Evolutionary conservation across 1,140 invertebrate species (phyloP).

Genomic region (Lasioglossum albipes): DNA sequence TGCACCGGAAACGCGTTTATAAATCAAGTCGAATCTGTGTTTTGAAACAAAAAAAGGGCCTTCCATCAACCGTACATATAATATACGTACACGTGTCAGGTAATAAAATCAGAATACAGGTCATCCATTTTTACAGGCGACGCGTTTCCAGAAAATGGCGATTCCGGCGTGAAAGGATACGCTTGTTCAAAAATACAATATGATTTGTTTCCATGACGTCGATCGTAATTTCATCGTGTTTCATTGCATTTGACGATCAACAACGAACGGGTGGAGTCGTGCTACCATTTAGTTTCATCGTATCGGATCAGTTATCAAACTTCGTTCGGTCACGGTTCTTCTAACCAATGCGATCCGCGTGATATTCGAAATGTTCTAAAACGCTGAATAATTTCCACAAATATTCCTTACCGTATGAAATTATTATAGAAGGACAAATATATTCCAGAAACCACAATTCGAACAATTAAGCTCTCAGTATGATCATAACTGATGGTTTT

Average conservation of each 20-base stretch:
- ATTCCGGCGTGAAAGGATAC: conserved; percentile 10
- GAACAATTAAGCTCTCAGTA: no score
- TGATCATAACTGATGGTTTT: no score
- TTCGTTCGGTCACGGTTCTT: no score
- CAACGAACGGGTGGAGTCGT: background rate
- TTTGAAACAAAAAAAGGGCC: background rate
- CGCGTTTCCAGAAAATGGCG: conserved; percentile 11
- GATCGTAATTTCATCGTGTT: conserved; percentile 20
- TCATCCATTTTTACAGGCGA: conserved; percentile 8
- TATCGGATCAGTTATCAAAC: background rate
- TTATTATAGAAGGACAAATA: no score
- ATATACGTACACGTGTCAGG: conserved; percentile 31
- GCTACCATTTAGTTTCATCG: conserved; percentile 3
- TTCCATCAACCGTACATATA: conserved; percentile 1
- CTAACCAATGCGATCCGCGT: no score
- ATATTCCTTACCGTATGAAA: no score
- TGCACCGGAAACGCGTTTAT: conserved; percentile 1
- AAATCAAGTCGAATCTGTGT: conserved; percentile 27
- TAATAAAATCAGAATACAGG: conserved; percentile 17
- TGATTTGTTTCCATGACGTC: conserved; percentile 35
- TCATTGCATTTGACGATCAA: conserved; percentile 7
- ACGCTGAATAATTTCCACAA: background rate
- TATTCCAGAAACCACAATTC: no score
- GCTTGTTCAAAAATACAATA: conserved; percentile 46
- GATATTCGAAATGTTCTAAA: no score